Percentiles rank a stretch among this genome's conserved stretches.
These are phyloP conservation scores for Mythimna vitellina DNA, from an alignment of 2,888 invertebrate species.

Conservation along the genomic window DNA sequence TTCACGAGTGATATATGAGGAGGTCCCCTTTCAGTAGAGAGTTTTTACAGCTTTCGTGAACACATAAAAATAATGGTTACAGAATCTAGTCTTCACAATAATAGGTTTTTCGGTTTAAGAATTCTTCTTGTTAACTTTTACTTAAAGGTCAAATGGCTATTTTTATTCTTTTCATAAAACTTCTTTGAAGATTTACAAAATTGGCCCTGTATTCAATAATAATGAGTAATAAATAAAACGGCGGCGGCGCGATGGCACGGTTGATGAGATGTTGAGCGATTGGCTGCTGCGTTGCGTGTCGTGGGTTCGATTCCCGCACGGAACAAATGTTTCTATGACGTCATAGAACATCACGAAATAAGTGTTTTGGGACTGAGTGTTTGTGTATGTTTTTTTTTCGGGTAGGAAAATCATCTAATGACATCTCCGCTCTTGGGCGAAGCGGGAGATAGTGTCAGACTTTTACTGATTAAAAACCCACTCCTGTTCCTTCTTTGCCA, in stretches of 20 bases:
- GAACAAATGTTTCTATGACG: too few species aligned
- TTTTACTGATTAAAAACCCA: too few species aligned
- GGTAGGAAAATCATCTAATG: too few species aligned
- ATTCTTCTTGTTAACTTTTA: background rate
- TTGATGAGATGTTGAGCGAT: background rate
- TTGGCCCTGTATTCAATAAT: background rate
- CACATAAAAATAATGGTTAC: constrained; percentile 34
- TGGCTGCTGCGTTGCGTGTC: background rate
- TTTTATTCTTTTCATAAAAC: background rate
- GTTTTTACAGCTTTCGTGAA: constrained; percentile 27
- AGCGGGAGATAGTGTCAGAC: too few species aligned
- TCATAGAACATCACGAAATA: too few species aligned
- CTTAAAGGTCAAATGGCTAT: background rate
- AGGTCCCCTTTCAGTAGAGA: constrained; percentile 23
- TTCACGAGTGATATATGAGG: constrained; percentile 41
- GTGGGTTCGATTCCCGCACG: too few species aligned
- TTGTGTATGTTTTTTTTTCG: too few species aligned
- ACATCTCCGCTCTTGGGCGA: too few species aligned
- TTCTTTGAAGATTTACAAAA: background rate
- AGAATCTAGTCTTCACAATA: background rate
- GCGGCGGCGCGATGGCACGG: too few species aligned
- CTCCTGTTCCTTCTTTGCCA: too few species aligned
- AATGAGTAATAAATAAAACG: too few species aligned
- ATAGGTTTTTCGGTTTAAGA: background rate
- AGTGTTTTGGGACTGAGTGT: too few species aligned